Conservation (phyloP, 1,140 invertebrate species). For the Brachionus plicatilis region DNA sequence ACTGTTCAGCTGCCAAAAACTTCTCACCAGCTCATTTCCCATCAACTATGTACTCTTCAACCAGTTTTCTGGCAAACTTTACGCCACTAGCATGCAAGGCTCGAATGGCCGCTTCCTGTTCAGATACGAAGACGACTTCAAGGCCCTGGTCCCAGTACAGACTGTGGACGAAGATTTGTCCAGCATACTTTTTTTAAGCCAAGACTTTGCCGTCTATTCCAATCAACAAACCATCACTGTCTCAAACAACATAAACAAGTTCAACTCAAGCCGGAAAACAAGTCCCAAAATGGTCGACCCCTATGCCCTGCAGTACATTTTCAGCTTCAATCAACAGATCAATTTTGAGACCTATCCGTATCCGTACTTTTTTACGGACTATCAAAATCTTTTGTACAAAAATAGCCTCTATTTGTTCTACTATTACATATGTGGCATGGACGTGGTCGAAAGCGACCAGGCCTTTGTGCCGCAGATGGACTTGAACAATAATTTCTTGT, state of each 20-base stretch:
- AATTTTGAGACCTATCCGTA: slow-evolving; percentile 36
- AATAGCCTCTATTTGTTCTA: slow-evolving; percentile 36
- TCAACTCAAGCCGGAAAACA: slow-evolving; percentile 5
- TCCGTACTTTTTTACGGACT: slow-evolving; percentile 39
- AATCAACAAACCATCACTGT: slow-evolving; percentile 32
- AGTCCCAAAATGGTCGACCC: slow-evolving; percentile 22
- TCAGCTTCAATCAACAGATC: slow-evolving; percentile 14
- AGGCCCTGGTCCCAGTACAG: background rate
- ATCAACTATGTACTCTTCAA: slow-evolving; percentile 18
- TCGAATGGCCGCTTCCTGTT: background rate
- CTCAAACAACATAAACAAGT: background rate
- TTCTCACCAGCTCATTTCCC: background rate
- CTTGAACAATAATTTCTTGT: slow-evolving; percentile 15
- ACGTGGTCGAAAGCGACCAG: slow-evolving; percentile 23
- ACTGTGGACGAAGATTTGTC: background rate
- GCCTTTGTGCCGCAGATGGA: slow-evolving; percentile 33
- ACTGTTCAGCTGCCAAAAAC: slow-evolving; percentile 1
- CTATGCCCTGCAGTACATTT: slow-evolving; percentile 31
- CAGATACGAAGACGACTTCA: slow-evolving; percentile 22
- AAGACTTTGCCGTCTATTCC: slow-evolving; percentile 19
- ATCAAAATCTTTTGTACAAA: slow-evolving; percentile 31
- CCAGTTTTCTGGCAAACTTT: background rate
- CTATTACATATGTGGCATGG: slow-evolving; percentile 36
- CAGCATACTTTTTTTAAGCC: slow-evolving; percentile 17
- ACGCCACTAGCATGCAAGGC: slow-evolving; percentile 22